These are phyloP conservation scores for Girardinus metallicus DNA, from an alignment of 2,797 vertebrate species.

Conservation along the genomic window DNA sequence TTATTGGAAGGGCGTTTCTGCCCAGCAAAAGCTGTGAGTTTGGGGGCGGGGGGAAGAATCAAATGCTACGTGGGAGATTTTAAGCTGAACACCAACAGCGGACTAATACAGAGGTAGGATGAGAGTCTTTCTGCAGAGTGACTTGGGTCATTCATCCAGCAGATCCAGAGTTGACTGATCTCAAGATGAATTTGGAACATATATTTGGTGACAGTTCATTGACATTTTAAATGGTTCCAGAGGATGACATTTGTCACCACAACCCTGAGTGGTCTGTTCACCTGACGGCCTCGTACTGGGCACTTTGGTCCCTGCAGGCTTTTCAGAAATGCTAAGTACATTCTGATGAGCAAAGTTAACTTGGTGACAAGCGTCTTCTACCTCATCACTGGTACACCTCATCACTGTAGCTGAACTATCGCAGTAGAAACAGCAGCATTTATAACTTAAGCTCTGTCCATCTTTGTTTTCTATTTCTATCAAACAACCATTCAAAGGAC, in stretches of 20 bases:
- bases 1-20: conserved; percentile 99
- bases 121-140: conserved; percentile 35
- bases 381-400: conserved; percentile 69
- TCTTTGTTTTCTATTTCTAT: conserved; percentile 67
- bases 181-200: conserved; percentile 25
- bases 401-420: conserved; percentile 61
- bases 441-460: conserved; percentile 41
- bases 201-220: conserved; percentile 37
- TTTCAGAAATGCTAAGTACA: conserved; percentile 44
- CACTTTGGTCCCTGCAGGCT: conserved; percentile 74
- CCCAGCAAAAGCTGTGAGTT: conserved; percentile 97
- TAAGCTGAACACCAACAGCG: conserved; percentile 53
- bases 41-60: not conserved
- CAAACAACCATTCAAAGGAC: conserved; percentile 65
- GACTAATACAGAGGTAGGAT: conserved; percentile 45
- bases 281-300: conserved; percentile 65
- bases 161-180: conserved; percentile 40
- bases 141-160: conserved; percentile 24
- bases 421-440: conserved; percentile 52
- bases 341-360: conserved; percentile 59
- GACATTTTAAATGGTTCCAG: conserved; percentile 45
- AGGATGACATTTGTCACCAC: conserved; percentile 38
- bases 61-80: conserved; percentile 34
- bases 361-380: conserved; percentile 69
- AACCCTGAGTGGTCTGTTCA: conserved; percentile 37